phyloP scores from a whole-genome alignment of 1,140 invertebrate species.

The Chelonus insularis region DNA sequence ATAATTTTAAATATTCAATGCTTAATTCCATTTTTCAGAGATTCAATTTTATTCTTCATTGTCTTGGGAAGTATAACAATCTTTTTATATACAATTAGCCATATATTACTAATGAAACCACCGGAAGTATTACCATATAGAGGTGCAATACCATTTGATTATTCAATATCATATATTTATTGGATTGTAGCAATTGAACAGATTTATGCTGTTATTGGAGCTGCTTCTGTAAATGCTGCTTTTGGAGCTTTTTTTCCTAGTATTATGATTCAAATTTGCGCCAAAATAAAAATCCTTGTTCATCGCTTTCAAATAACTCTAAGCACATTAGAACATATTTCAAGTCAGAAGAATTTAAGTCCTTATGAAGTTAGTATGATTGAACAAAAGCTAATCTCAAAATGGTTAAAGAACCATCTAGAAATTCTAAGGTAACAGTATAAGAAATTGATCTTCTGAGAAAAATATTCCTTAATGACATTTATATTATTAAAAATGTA shows the following conservation, averaged over 20 bases:
- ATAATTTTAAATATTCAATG: too few relatives aligned
- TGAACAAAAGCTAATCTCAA: background rate
- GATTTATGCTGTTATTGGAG: background rate
- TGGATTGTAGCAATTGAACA: background rate
- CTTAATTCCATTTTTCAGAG: too few relatives aligned
- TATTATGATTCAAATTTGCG: conserved; percentile 5
- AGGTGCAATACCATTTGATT: background rate
- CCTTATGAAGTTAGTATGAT: background rate
- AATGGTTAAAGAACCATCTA: background rate
- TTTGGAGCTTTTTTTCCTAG: conserved; percentile 1
- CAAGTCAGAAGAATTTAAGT: background rate
- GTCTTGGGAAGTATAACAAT: background rate
- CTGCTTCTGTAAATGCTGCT: background rate
- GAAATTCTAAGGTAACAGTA: background rate
- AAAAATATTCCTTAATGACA: too few relatives aligned
- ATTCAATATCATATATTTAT: background rate
- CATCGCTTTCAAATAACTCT: conserved; percentile 1
- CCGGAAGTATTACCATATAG: background rate
- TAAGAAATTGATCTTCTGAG: too few relatives aligned
- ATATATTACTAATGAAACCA: background rate
- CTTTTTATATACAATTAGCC: background rate
- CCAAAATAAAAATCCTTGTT: background rate
- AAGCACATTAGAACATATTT: background rate
- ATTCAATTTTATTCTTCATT: background rate
- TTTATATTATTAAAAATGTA: background rate